Base-by-base conservation (phyloP, 2,888 invertebrate genomes). In the Spisula solida region DNA sequence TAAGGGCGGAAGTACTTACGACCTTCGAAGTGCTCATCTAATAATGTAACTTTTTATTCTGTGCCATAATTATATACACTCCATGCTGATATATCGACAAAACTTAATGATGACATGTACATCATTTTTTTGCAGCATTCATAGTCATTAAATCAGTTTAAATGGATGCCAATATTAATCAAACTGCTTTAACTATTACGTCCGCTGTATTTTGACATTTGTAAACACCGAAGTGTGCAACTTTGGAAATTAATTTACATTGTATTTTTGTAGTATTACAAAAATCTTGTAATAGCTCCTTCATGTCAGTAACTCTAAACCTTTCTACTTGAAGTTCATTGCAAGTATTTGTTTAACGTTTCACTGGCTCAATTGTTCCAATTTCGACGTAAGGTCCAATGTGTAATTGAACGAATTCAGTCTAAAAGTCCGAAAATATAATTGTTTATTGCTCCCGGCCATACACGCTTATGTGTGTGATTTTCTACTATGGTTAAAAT, bases 361-460 rank as follows among this genome's bases (percentile, higher is more conserved):
- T 51, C 51, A 34, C 31, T 25, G 75, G 55, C 29, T 78, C 80
- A 55, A 81, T 75, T 34, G 20, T 41, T 55, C 25, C 75, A 41
- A 25, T 34, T 34, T 60, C 81, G 84, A 83, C 91, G 87, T 88
- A 87, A 88, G 66, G 88, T 88, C 86, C 88, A 70, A 85, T 90
- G 88, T 91, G 88, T 91, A 90, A 90, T 90, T 87, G 66, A 78
- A 81, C 80, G 83, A 91, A 86, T 87, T 85, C 81, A 51, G 75
- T 83, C 80, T 70, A 80, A 82, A 81, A 78, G 55, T 84, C 56
- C 70, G 29, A 55, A 81, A 88, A 80, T 85, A 85, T 91, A 90
- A 91, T 91, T 91, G 91, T 91, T 86, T 86, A 85, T 88, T 75
- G 88, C 90, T 88, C 66, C 41, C 48, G 87, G 90, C 87, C 56